Evolutionary conservation across 2,797 vertebrate species (phyloP), one percentile per base, ranked within the genome.

Genomic region (Semotilus atromaculatus): DNA sequence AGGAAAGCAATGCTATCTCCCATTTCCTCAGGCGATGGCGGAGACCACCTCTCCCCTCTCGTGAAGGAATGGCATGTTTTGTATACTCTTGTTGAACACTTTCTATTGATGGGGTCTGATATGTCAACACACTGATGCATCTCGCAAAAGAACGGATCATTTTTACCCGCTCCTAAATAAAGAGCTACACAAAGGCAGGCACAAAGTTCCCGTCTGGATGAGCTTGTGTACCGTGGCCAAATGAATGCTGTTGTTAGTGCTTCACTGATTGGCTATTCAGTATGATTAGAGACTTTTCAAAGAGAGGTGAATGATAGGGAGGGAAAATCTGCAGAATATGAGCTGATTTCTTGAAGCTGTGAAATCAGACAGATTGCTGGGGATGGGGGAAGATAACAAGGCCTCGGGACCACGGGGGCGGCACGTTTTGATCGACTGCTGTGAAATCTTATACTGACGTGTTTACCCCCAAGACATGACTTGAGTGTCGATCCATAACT

Each of bases 231-330:
- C 58, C 19, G 36, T 53, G 31, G 55, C 38, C 55, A 71, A 81
- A 79, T 76, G 70, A 68, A 60, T 70, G 85, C 66, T 64, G 81
- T 71, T 67, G 70, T 79, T 58, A 51, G 75, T 62, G 36, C 21
- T 10, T 66, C 86, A 64, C 40, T 89, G 85, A 88, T 89, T 87
- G 86, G 88, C 87, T 74, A 89, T 88, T 88, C 85, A 86, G 74
- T 58, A 2, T 90, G 88, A 91, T 91, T 89, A 86, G 84, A 88
- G 81, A 87, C 87, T 74, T 90, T 87, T 88, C 87, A 87, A 67
- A 88, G 58, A 68, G 81, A 68, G 74, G 70, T 85, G 84, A 87
- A 88, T 89, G 87, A 85, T 10, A 84, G 86, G 74, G 84, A 85
- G 43, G 71, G 13, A 62, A 71, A 80, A 87, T 64, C 70, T 21